phyloP scores from a whole-genome alignment of 1,140 invertebrate species.

The Phocides pigmalion region DNA sequence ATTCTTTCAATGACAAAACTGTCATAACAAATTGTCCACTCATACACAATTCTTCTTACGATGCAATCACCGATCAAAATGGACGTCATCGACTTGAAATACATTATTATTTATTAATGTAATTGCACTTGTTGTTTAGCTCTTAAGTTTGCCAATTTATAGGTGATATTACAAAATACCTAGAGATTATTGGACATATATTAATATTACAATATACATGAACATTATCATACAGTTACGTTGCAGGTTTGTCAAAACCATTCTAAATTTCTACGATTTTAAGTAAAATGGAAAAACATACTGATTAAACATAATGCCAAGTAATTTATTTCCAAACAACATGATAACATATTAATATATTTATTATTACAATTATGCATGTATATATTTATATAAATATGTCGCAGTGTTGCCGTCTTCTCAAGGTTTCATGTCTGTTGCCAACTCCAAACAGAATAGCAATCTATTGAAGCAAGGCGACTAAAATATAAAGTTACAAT shows the following conservation, averaged over 20 bases:
- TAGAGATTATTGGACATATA: conserved; percentile 44
- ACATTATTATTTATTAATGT: conserved; percentile 66
- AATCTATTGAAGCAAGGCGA: no score
- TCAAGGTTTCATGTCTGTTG: no score
- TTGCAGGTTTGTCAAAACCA: not conserved
- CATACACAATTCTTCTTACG: conserved; percentile 35
- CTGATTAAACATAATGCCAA: no score
- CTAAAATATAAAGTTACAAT: no score
- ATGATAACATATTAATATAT: not conserved
- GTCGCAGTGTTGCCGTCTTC: not conserved
- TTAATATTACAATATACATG: conserved; percentile 20
- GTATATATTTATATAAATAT: not conserved
- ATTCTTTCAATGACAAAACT: conserved; percentile 13
- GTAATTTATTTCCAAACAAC: no score
- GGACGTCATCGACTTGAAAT: conserved; percentile 67
- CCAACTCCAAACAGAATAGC: no score
- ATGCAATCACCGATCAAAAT: conserved; percentile 56
- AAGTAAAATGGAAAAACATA: not conserved
- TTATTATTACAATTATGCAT: not conserved
- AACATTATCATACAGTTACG: conserved; percentile 5
- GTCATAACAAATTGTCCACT: conserved; percentile 3
- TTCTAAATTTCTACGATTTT: not conserved
- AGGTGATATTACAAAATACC: conserved; percentile 40
- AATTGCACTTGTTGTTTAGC: conserved; percentile 78
- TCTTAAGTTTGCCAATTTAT: conserved; percentile 61